These are phyloP conservation scores for Scylla paramamosain DNA, from an alignment of 1,140 invertebrate species.

Conservation along the genomic window DNA sequence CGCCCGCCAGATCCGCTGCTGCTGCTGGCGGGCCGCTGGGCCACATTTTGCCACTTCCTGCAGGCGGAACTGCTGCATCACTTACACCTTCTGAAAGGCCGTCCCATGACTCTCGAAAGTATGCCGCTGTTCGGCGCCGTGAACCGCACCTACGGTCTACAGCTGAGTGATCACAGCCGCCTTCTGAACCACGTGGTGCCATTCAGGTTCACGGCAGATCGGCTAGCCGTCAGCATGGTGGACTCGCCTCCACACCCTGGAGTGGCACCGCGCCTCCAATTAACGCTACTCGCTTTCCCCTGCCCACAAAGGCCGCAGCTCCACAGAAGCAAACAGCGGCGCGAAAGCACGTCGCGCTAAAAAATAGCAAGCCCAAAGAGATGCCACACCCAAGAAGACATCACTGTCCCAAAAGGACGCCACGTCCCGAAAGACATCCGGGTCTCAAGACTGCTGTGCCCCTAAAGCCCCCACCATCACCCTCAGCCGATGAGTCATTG, in stretches of 20 bases:
- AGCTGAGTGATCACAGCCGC: conserved; percentile 63
- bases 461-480: background rate
- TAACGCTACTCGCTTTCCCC: background rate
- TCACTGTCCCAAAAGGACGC: background rate
- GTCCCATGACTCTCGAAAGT: conserved; percentile 55
- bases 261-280: conserved; percentile 65
- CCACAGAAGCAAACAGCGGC: background rate
- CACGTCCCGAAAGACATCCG: too few relatives aligned
- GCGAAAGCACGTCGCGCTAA: background rate
- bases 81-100: conserved; percentile 56
- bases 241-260: conserved; percentile 71
- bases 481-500: background rate
- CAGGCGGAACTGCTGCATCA: conserved; percentile 70
- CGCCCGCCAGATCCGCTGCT: conserved; percentile 58
- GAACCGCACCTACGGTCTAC: conserved; percentile 51
- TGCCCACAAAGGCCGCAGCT: too few relatives aligned
- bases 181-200: conserved; percentile 68
- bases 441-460: background rate
- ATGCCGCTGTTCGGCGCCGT: conserved; percentile 55
- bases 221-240: conserved; percentile 65
- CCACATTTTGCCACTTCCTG: conserved; percentile 69
- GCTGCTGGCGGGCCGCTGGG: conserved; percentile 61
- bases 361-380: background rate
- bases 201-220: conserved; percentile 66
- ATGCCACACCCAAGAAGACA: background rate